A percentile compares a stretch with the other conserved stretches of the same genome.
Evolutionary conservation across 1,140 invertebrate genomes (phyloP).

Genomic region (Spodoptera frugiperda): DNA sequence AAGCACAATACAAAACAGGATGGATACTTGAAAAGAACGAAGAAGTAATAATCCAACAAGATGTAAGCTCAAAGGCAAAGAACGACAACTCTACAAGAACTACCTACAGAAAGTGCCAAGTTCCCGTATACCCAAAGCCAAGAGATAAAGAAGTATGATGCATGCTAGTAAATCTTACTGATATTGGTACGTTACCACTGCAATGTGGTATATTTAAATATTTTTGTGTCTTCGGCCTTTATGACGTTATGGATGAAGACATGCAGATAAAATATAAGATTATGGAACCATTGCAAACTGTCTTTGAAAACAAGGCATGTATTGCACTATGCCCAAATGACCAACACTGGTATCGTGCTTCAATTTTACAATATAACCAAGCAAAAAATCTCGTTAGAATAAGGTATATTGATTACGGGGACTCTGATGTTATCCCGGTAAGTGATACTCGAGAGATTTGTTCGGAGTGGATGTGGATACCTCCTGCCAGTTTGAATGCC

Average conservation of each 20-base stretch:
- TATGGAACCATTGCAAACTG: slow-evolving; percentile 65
- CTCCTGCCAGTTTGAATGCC: slow-evolving; percentile 65
- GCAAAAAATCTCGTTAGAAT: slow-evolving; percentile 61
- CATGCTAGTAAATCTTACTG: slow-evolving; percentile 69
- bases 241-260: slow-evolving; percentile 67
- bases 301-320: slow-evolving; percentile 72
- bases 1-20: slow-evolving; percentile 73
- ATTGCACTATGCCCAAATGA: slow-evolving; percentile 73
- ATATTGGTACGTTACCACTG: slow-evolving; percentile 65
- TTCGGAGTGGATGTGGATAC: slow-evolving; percentile 66
- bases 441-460: slow-evolving; percentile 71
- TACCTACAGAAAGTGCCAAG: too few relatives aligned
- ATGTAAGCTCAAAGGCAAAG: too few relatives aligned
- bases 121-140: slow-evolving; percentile 59
- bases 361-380: slow-evolving; percentile 72
- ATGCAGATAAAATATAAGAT: slow-evolving; percentile 60
- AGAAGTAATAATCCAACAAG: too few relatives aligned
- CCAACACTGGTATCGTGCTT: slow-evolving; percentile 74
- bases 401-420: slow-evolving; percentile 81
- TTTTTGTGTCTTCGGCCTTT: slow-evolving; percentile 57
- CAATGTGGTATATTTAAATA: slow-evolving; percentile 65
- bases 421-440: slow-evolving; percentile 67
- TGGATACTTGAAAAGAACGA: too few relatives aligned
- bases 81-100: slow-evolving; percentile 50
- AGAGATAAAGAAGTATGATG: slow-evolving; percentile 63